A percentile compares a stretch with the other conserved stretches of the same genome.
phyloP scores from a whole-genome alignment of 1,140 invertebrate genomes.

The Hestina assimilis region DNA sequence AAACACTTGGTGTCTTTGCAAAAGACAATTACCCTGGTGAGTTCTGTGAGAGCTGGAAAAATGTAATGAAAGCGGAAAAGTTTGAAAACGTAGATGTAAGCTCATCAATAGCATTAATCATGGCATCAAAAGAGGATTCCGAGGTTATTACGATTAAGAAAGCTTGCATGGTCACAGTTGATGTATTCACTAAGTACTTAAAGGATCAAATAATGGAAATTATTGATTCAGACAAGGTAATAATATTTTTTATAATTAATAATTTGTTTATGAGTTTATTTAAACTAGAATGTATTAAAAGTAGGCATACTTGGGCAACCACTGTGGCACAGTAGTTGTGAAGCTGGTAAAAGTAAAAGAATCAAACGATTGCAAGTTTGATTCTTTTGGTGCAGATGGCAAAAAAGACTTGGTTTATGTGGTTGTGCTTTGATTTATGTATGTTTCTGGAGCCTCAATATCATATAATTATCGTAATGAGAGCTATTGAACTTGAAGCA shows the following conservation, averaged over 20 bases:
- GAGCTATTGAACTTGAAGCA: no score
- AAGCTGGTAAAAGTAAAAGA: no score
- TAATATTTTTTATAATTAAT: neutral
- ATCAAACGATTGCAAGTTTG: no score
- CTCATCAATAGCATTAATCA: conserved; percentile 89
- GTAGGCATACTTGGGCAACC: no score
- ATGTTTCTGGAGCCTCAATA: no score
- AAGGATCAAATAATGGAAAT: conserved; percentile 99
- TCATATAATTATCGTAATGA: no score
- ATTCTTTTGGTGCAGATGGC: no score
- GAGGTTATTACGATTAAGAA: conserved; percentile 97
- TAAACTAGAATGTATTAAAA: no score
- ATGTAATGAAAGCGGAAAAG: conserved; percentile 84
- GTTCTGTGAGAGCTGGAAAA: conserved; percentile 95
- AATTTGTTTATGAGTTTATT: no score
- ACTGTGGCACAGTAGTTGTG: no score
- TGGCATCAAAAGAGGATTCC: conserved; percentile 96
- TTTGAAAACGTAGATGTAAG: conserved; percentile 95
- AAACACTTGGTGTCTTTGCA: conserved; percentile 93
- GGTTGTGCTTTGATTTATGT: no score
- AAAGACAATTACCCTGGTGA: conserved; percentile 97
- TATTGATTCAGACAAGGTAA: conserved; percentile 96
- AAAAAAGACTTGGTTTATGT: no score
- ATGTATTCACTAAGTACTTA: conserved; percentile 97
- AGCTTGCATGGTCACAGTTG: conserved; percentile 94